Percentiles rank a stretch among this genome's conserved stretches.
phyloP scores from a whole-genome alignment of 2,797 vertebrate genomes.

The Clarias pachynema region DNA sequence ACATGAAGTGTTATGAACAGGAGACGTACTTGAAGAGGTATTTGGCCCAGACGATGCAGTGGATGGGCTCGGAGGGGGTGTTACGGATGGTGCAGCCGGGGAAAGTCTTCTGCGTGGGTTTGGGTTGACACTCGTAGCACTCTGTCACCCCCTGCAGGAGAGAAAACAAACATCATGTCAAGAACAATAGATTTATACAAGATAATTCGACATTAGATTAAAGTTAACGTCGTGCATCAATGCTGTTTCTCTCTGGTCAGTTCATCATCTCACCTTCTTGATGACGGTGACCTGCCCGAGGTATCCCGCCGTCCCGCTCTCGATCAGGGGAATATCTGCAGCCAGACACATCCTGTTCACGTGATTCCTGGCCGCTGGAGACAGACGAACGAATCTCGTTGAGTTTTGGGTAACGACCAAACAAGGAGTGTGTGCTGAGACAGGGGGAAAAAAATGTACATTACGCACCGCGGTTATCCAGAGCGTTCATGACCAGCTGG shows the following conservation, averaged over 20 bases:
- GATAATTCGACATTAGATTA: neutral
- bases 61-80: constrained; percentile 96
- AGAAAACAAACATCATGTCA: neutral
- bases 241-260: neutral
- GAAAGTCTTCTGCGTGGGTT: constrained; percentile 97
- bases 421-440: neutral
- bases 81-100: constrained; percentile 98
- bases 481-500: constrained; percentile 94
- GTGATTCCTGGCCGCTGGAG: constrained; percentile 91
- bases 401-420: neutral
- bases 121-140: constrained; percentile 97
- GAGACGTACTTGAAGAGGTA: constrained; percentile 95
- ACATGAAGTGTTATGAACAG: neutral
- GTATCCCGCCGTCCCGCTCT: constrained; percentile 96
- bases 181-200: neutral
- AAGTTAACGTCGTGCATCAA: neutral
- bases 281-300: constrained; percentile 97
- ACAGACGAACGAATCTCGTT: neutral
- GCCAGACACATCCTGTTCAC: constrained; percentile 99
- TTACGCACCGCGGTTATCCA: constrained; percentile 92
- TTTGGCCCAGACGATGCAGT: constrained; percentile 99
- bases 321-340: constrained; percentile 93
- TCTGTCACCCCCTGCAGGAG: constrained; percentile 88
- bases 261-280: constrained; percentile 84
- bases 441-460: neutral